These are phyloP conservation scores for Colossoma macropomum DNA, from an alignment of 2,113 vertebrate genomes.

Conservation along the genomic window DNA sequence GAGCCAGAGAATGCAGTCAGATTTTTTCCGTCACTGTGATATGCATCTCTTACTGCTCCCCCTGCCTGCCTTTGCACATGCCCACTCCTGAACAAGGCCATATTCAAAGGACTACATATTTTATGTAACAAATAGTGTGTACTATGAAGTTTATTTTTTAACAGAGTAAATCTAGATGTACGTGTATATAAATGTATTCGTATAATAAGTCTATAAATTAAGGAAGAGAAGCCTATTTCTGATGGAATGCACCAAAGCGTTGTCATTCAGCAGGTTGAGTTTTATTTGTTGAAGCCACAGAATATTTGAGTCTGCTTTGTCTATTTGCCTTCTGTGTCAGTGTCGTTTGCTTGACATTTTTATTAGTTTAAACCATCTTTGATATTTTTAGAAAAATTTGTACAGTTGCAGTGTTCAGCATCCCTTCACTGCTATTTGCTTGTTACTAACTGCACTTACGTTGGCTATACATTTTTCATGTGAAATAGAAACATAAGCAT, in stretches of 20 bases:
- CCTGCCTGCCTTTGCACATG: conserved; percentile 59
- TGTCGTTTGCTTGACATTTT: conserved; percentile 23
- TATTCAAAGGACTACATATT: conserved; percentile 59
- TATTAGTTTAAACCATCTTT: conserved; percentile 13
- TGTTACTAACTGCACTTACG: conserved; percentile 5
- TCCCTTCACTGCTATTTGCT: conserved; percentile 1
- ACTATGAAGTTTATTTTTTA: conserved; percentile 68
- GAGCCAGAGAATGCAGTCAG: conserved; percentile 38
- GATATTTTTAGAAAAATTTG: not conserved
- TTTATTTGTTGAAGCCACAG: conserved; percentile 40
- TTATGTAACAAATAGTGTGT: conserved; percentile 61
- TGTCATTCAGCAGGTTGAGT: conserved; percentile 29
- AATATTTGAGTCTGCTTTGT: conserved; percentile 14
- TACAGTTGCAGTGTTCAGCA: conserved; percentile 37
- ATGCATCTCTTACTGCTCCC: conserved; percentile 59
- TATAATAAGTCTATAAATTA: conserved; percentile 55
- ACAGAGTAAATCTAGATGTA: conserved; percentile 53
- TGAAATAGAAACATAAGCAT: conserved; percentile 7
- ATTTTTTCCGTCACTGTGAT: conserved; percentile 69
- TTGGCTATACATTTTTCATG: not conserved
- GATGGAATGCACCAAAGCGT: conserved; percentile 50
- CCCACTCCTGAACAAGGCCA: conserved; percentile 52
- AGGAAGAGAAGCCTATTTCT: conserved; percentile 52
- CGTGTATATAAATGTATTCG: conserved; percentile 63
- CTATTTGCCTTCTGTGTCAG: conserved; percentile 27